Evolutionary conservation across 2,113 vertebrate species (phyloP).

Genomic region (Ophiodon elongatus): DNA sequence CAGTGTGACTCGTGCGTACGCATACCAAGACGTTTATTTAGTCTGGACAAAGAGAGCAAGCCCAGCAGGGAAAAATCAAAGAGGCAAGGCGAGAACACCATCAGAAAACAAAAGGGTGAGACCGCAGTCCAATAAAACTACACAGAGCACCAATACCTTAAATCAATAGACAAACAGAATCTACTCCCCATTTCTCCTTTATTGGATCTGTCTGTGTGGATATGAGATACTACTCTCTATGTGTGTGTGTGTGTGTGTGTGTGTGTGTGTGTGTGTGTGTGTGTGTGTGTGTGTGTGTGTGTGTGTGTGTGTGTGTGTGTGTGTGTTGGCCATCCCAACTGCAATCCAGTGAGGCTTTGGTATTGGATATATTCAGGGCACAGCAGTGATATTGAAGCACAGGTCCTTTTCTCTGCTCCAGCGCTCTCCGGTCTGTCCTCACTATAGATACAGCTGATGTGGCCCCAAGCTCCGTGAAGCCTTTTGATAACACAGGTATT

Average conservation of each 20-base stretch:
- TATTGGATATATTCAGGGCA: conserved; percentile 22
- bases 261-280: conserved; percentile 12
- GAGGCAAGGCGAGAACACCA: neutral
- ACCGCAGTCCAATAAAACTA: conserved; percentile 48
- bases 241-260: conserved; percentile 2
- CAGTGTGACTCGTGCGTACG: neutral
- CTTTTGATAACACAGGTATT: neutral
- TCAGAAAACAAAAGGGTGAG: conserved; percentile 32
- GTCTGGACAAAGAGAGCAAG: conserved; percentile 4
- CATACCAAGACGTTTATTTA: conserved; percentile 6
- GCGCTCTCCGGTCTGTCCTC: neutral
- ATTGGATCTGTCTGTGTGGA: conserved; percentile 61
- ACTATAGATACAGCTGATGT: conserved; percentile 11
- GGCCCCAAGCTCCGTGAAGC: neutral
- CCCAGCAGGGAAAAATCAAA: neutral
- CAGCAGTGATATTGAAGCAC: conserved; percentile 26
- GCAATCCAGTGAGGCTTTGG: conserved; percentile 29
- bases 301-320: conserved; percentile 4
- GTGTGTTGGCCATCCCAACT: neutral
- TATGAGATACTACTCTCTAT: conserved; percentile 5
- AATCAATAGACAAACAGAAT: conserved; percentile 63
- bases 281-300: conserved; percentile 17
- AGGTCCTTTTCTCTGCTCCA: conserved; percentile 6
- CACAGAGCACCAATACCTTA: conserved; percentile 44
- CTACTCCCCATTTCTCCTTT: conserved; percentile 54